Percentiles rank a stretch among this genome's conserved stretches.
phyloP scores from a whole-genome alignment of 2,888 invertebrate species.

The Blastobasis adustella region DNA sequence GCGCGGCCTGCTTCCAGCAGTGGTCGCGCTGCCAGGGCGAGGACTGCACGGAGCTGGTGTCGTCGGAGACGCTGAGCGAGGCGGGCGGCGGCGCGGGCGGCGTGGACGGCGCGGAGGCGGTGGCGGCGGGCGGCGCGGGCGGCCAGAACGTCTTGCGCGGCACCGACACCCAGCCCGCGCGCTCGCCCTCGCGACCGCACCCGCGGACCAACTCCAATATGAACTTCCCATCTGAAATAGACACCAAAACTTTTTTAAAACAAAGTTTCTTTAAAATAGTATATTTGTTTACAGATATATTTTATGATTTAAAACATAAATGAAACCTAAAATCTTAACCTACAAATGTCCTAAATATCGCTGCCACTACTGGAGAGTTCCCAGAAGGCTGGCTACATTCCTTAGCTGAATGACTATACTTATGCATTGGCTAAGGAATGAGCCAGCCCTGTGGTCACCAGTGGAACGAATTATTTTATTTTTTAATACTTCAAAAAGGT shows the following conservation, averaged over 20 bases:
- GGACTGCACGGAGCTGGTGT: constrained; percentile 92
- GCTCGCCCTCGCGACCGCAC: constrained; percentile 78
- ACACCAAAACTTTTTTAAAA: neutral
- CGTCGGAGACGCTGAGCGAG: constrained; percentile 91
- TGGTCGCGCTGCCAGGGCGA: constrained; percentile 94
- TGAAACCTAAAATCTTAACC: too few relatives aligned
- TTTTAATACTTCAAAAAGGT: too few relatives aligned
- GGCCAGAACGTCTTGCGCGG: constrained; percentile 92
- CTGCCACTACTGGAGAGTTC: too few relatives aligned
- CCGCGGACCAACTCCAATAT: constrained; percentile 85
- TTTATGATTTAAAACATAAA: too few relatives aligned
- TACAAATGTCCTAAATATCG: too few relatives aligned
- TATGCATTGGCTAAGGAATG: too few relatives aligned
- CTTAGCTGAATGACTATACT: too few relatives aligned
- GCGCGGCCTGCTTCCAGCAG: constrained; percentile 89
- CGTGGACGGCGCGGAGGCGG: constrained; percentile 61
- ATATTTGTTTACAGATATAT: too few relatives aligned
- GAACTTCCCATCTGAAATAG: constrained; percentile 87
- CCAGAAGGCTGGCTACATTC: too few relatives aligned
- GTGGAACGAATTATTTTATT: too few relatives aligned
- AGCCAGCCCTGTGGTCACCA: too few relatives aligned
- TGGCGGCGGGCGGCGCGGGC: constrained; percentile 80
- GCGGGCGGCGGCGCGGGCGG: constrained; percentile 80
- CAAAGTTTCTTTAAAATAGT: too few relatives aligned
- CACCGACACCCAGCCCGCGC: constrained; percentile 91